Evolutionary conservation across 2,888 invertebrate genomes (phyloP).

Genomic region (Dromius quadrimaculatus): DNA sequence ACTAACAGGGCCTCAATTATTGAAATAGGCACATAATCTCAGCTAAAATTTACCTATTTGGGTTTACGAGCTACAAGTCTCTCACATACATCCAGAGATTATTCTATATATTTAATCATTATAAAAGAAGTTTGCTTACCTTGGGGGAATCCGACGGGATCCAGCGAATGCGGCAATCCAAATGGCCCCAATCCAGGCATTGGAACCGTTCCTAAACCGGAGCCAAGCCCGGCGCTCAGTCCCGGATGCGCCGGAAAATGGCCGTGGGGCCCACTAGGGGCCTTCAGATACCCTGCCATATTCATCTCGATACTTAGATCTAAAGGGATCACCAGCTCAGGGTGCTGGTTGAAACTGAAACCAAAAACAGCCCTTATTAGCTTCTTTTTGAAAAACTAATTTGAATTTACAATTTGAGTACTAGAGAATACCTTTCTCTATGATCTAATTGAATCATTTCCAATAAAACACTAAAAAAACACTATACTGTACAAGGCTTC

Average conservation of each 20-base stretch:
- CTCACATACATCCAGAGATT: no score
- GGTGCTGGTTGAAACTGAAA: no score
- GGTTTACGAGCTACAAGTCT: no score
- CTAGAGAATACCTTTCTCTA: constrained; percentile 15
- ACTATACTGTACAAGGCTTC: not conserved
- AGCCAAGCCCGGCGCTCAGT: constrained; percentile 59
- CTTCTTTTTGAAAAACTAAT: no score
- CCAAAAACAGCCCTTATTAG: no score
- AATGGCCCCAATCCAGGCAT: constrained; percentile 62
- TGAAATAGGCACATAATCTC: no score
- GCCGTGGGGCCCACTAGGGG: constrained; percentile 60
- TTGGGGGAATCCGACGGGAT: constrained; percentile 64
- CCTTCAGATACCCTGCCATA: constrained; percentile 64
- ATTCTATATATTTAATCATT: no score
- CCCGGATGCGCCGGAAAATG: constrained; percentile 60
- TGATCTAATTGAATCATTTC: constrained; percentile 9
- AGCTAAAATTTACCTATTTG: no score
- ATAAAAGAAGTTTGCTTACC: constrained; percentile 60
- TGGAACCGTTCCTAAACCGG: constrained; percentile 59
- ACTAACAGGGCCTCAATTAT: no score
- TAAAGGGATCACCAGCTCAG: constrained; percentile 50
- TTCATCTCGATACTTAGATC: constrained; percentile 60
- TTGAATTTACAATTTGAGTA: no score
- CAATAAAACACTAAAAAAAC: not conserved
- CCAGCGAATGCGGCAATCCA: constrained; percentile 62